phyloP scores from a whole-genome alignment of 2,797 vertebrate genomes.

The Sternotherus odoratus region DNA sequence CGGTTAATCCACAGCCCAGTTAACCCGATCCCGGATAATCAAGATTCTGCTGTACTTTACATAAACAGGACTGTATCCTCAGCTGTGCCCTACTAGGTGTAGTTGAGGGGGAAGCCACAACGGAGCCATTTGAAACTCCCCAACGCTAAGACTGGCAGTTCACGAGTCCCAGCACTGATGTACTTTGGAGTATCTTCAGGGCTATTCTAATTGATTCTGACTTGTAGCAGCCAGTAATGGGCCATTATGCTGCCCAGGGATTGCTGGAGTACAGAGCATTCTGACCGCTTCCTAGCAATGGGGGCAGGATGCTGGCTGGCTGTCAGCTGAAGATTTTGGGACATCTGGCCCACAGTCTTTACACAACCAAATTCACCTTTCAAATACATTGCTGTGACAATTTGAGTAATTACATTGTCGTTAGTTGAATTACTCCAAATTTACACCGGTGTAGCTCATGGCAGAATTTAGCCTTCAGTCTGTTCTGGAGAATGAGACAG shows the following conservation, averaged over 20 bases:
- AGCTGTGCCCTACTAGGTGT: not conserved
- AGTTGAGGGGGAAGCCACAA: slow-evolving; percentile 28
- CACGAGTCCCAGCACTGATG: not conserved
- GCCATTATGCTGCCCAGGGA: not conserved
- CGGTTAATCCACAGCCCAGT: no score
- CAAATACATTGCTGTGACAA: slow-evolving; percentile 32
- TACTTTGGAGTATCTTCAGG: not conserved
- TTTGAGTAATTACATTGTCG: slow-evolving; percentile 48
- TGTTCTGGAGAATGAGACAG: slow-evolving; percentile 67
- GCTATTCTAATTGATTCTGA: not conserved
- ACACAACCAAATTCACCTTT: slow-evolving; percentile 30
- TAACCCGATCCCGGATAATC: no score
- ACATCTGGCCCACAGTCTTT: not conserved
- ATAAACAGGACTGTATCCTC: not conserved
- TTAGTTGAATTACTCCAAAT: slow-evolving; percentile 68
- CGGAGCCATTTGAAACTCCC: slow-evolving; percentile 15
- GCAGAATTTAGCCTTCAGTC: slow-evolving; percentile 64
- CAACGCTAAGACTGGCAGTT: not conserved
- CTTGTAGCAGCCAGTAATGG: not conserved
- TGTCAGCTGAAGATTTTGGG: not conserved
- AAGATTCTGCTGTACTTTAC: not conserved
- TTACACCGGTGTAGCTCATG: slow-evolving; percentile 57
- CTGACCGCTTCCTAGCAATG: not conserved
- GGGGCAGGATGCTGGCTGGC: not conserved
- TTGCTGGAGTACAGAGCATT: not conserved